These are phyloP conservation scores for Myrmecophaga tridactyla DNA, from an alignment of 2,113 vertebrate species.

Conservation along the genomic window DNA sequence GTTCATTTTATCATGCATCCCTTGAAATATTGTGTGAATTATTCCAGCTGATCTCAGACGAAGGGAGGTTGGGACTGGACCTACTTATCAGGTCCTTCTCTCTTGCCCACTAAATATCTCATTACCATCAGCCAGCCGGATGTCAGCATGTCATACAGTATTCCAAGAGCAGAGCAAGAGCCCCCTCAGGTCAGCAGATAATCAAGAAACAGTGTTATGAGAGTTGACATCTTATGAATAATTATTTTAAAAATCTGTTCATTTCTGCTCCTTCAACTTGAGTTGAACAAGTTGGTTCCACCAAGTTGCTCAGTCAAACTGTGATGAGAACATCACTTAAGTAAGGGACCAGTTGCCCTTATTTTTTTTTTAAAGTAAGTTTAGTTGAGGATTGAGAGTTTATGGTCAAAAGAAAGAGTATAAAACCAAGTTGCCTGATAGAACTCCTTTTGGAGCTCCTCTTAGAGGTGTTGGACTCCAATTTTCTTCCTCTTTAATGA, in stretches of 20 bases:
- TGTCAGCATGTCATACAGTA: constrained; percentile 69
- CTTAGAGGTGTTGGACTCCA: background rate
- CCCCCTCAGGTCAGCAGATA: constrained; percentile 79
- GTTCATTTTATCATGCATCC: background rate
- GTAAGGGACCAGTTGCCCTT: constrained; percentile 56
- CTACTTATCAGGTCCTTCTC: constrained; percentile 6
- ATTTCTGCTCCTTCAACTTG: constrained; percentile 76
- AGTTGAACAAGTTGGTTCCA: constrained; percentile 73
- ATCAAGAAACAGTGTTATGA: constrained; percentile 78
- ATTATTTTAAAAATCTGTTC: constrained; percentile 86
- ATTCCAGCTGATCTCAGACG: constrained; percentile 1
- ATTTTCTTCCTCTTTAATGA: background rate
- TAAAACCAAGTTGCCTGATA: background rate
- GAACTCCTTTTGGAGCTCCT: background rate
- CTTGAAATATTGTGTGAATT: constrained; percentile 10
- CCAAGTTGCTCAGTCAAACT: constrained; percentile 72
- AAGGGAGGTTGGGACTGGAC: background rate
- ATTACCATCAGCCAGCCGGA: constrained; percentile 77
- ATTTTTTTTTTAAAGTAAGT: constrained; percentile 36
- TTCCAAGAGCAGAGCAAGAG: constrained; percentile 70
- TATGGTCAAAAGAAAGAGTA: background rate
- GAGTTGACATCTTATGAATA: constrained; percentile 88
- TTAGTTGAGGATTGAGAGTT: background rate
- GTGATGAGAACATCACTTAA: constrained; percentile 70
- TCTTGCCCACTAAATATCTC: constrained; percentile 68